Percentiles rank a stretch among this genome's conserved stretches.
phyloP scores from a whole-genome alignment of 2,113 vertebrate species.

The Aptenodytes patagonicus region DNA sequence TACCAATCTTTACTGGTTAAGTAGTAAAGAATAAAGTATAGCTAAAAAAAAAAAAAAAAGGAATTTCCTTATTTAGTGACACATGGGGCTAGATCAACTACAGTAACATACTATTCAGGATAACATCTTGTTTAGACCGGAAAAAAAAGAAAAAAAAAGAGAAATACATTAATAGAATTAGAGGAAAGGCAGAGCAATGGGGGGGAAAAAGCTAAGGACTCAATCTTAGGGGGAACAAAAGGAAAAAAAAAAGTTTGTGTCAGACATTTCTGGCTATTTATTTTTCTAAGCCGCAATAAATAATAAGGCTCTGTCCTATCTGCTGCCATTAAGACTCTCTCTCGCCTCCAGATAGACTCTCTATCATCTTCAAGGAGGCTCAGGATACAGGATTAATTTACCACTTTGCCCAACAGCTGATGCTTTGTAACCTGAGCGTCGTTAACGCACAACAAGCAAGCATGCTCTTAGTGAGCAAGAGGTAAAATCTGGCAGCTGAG shows the following conservation, averaged over 20 bases:
- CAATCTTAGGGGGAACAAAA: neutral
- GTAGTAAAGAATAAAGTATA: neutral
- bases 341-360: neutral
- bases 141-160: neutral
- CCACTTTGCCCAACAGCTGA: neutral
- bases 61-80: neutral
- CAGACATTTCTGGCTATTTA: neutral
- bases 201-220: neutral
- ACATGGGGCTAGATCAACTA: neutral
- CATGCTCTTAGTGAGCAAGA: neutral
- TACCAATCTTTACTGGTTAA: neutral
- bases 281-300: neutral
- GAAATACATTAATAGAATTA: neutral
- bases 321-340: neutral
- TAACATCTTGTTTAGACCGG: neutral
- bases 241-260: neutral
- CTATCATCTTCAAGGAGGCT: neutral
- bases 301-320: neutral
- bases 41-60: neutral
- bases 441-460: neutral
- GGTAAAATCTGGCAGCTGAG: neutral
- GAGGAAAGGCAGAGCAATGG: neutral
- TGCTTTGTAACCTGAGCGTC: neutral
- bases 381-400: neutral
- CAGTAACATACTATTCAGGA: neutral